Base-by-base conservation (phyloP, 2,113 vertebrate genomes). In the Mesocricetus auratus region DNA sequence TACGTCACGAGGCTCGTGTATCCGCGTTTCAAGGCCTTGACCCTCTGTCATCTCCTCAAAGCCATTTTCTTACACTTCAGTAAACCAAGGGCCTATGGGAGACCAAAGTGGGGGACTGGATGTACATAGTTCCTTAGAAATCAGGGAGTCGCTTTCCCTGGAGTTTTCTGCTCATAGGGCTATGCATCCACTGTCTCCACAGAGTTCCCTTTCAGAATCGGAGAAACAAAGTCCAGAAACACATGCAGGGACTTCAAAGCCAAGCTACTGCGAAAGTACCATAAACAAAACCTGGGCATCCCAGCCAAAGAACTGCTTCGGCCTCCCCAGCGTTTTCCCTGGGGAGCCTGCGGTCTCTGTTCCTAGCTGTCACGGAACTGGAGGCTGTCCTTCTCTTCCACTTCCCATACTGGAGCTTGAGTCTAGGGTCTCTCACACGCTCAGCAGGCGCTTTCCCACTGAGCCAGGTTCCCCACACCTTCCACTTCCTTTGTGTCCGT, bases 51-150 rank as follows among this genome's bases (percentile, higher is more conserved):
- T 53, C 26, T 78, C 78, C 86, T 96, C 71, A 73, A 71, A 95
- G 62, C 73, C 45, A 50, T 96, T 95, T 39, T 90, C 91, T 94
- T 96, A 36, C 64, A 45, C 56, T 86, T 95, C 75, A n/a, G 66
- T 68, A 94, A 87, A 60, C 56, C 33, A 21, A n/a, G 29, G 6
- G 64, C 66, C 58, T 56, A 3, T 8, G 22, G 93, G 29, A 92
- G 68, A 78, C 47, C 29, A 53, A 66, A 89, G n/a, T 3, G 9
- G 71, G 71, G n/a, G 66, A 45, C 66, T 53, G 10, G 33, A 53
- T 66, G 87, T 71, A 31, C 31, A 39, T 4, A 73, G 62, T 92
- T 75, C 36, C 83, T 97, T 58, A 60, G 64, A 77, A 64, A 17
- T 45, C 58, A 62, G 64, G 83, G 77, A 91, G 53, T 2, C 0